These are phyloP conservation scores for Eulemur macaco DNA, from an alignment of 2,113 vertebrate genomes.

Conservation along the genomic window DNA sequence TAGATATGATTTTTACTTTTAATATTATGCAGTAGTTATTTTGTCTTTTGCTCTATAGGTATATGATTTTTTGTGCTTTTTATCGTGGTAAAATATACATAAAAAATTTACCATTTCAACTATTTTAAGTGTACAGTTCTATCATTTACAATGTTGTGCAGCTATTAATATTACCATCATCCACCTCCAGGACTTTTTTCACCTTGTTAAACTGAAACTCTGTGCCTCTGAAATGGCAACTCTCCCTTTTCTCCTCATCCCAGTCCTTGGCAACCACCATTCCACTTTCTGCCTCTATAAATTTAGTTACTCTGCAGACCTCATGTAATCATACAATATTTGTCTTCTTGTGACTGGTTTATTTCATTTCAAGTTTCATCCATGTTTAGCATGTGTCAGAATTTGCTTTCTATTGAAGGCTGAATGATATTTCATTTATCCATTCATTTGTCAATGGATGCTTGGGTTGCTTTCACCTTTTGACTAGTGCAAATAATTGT, in stretches of 20 bases:
- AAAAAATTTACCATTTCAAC: not conserved
- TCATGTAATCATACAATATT: not conserved
- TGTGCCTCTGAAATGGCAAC: not conserved
- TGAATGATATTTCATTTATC: not conserved
- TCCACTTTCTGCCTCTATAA: not conserved
- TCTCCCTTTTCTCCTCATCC: accelerated
- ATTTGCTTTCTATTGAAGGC: not conserved
- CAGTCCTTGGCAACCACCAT: not conserved
- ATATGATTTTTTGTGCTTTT: not conserved
- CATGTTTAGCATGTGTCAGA: not conserved
- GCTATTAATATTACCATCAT: not conserved
- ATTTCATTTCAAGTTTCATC: not conserved
- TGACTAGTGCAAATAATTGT: not conserved
- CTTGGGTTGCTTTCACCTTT: not conserved
- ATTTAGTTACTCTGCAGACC: not conserved
- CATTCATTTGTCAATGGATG: not conserved
- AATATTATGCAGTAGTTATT: not conserved
- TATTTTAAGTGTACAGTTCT: not conserved
- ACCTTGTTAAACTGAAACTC: not conserved
- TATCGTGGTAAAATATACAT: not conserved
- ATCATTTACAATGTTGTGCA: not conserved
- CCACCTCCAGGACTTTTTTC: not conserved
- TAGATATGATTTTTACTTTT: not conserved
- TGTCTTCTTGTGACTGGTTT: not conserved
- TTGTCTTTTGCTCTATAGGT: not conserved